Base-by-base conservation (phyloP, 1,140 invertebrate genomes). In the Ceratina calcarata region DNA sequence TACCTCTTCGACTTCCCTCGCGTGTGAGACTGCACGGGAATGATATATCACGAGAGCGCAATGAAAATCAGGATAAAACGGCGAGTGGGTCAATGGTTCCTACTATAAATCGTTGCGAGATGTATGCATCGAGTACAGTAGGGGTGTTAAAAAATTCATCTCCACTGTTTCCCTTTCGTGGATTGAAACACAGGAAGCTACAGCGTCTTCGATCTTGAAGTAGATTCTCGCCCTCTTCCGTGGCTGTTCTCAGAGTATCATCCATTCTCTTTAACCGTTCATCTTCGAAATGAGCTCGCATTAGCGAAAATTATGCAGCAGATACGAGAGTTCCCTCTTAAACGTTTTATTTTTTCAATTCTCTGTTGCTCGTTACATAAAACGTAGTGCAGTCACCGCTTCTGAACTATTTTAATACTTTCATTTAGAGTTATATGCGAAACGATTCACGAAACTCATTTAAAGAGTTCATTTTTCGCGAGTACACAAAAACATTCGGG, bases 231-330 rank as follows among this genome's bases (percentile, higher is more conserved):
- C 6, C 22, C 49, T 27, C 6, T 10, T 8, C 16, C 53, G 6
- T 2, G n/a, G 51, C 22, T 69, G 24, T 24, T 69, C 2, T 3
- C 24, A 10, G 10, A 24, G 51, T 32, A 70, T 70, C 67, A 32
- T 70, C 51, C 18, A 70, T 70, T 70, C 67, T 57, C 53, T 32
- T 58, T 70, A 10, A 2, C 37, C 37, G 37, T 45, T 45, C 37
- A 57, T 24, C 27, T 53, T 20, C 18, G 24, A 18, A 53, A 32
- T 15, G 13, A 16, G 18, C 24, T 3, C 53, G 22, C 24, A 24
- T 55, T 69, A 22, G 18, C 22, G 49, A 69, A 69, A 69, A 53
- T n/a, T 24, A 51, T n/a, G 18, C 18, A 55, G 22, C n/a, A 70
- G 24, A 15, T 13, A 12, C 3, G 27, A 16, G 45, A 57, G 3